Evolutionary conservation across 2,888 invertebrate genomes (phyloP), one percentile per base, ranked within the genome.

Genomic region (Prionchulus punctatus): DNA sequence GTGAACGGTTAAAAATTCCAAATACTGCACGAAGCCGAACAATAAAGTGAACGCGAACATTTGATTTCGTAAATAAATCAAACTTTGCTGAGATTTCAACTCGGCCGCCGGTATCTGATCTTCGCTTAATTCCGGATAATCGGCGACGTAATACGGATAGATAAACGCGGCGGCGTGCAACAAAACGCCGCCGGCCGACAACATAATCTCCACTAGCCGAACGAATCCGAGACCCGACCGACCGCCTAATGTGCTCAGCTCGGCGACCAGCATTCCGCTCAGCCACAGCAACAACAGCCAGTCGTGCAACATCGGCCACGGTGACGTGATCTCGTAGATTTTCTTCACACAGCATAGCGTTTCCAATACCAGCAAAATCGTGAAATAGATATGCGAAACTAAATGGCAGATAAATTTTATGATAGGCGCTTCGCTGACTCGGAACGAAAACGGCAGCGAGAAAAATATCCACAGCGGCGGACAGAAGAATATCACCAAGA

Each of bases 401-500:
- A 99, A 80, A 76, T 98, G 96, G 48, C 94, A 92, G 86, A 96
- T 94, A 76, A 98, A 99, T 77, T 98, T 98, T 70, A 99, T 92
- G 70, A 98, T 94, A 58, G 98, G 98, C 68, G 96, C 89, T 79
- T 92, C 89, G 79, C 91, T 88, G 77, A 86, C 91, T 75, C 86
- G 86, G 77, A 91, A 90, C 45, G 88, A 88, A 70, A 92, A 76
- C 54, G 94, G 94, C 70, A 94, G 81, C 61, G 92, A 91, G 73
- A 94, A 89, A 53, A 86, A 83, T 7, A 45, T 78, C 94, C 94
- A 98, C 31, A 96, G 83, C 3, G 94, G 89, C 43, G 98, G 98
- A 70, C 89, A 89, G 55, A 91, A 76, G 68, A 96, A 82, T 72
- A 96, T 88, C 63, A 85, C 81, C 68, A 92, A 81, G 74, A 98